Evolutionary conservation across 1,140 invertebrate species (phyloP), one percentile per base, ranked within the genome.

Genomic region (Drosophila novamexicana): DNA sequence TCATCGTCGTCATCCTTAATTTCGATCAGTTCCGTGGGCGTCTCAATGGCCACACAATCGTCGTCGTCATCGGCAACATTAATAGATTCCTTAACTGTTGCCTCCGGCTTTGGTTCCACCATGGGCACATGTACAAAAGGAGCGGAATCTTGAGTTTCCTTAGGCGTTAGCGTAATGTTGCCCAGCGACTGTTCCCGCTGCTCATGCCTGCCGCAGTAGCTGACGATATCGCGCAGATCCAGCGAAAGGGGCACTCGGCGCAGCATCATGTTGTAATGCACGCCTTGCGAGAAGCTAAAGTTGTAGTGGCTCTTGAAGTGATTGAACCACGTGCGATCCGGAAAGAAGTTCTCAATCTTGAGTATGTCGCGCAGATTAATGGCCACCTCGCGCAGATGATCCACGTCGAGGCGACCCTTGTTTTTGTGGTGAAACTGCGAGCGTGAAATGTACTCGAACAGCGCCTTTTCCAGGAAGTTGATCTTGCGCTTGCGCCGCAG

Each of bases 171-270:
- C 0, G 88, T 91, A 10, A 85, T 59, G 22, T 63, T 72, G 6
- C 57, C 68, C 39, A 65, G 34, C 0, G 77, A 59, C 44, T 81
- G 79, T 0, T 84, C 79, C 2, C 75, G 75, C 50, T 77, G 80
- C 42, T 75, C 82, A 49, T 77, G 40, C 12, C 72, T 54, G 4
- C 70, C 74, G 14, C 78, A 90, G 57, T 76, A 91, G 61, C 90
- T 91, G n/a, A 91, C 76, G n/a, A 91, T 91, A 14, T 91, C 90
- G 6, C 84, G 79, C 18, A 91, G 57, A 34, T 91, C 90, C 9
- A 91, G 36, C 0, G 86, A 90, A 1, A 91, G 42, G 1, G 74
- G 79, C 12, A 88, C 74, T 1, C 72, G 65, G 4, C 89, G 68
- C 1, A 52, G 47, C 7, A 68, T 63, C 16, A 75, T 59, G 14